Conservation (phyloP, 2,888 invertebrate genomes). For the Lasioglossum villosulum region DNA sequence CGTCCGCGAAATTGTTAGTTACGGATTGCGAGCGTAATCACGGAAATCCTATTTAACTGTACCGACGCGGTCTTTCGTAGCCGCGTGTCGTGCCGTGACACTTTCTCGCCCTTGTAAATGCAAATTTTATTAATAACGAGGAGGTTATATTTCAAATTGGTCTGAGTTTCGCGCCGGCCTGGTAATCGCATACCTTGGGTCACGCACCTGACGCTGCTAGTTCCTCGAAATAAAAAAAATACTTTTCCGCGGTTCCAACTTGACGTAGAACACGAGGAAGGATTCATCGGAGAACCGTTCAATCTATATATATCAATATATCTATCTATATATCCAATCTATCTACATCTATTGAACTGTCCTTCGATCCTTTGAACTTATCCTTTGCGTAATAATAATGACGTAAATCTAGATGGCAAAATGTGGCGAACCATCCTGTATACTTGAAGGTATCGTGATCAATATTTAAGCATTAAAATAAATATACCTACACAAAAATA, state of each 20-base stretch:
- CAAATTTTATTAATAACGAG: slow-evolving; percentile 82
- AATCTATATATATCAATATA: no score
- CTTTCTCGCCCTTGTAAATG: slow-evolving; percentile 82
- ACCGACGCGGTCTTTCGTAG: slow-evolving; percentile 59
- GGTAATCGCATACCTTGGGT: slow-evolving; percentile 75
- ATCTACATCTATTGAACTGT: no score
- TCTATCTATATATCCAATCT: no score
- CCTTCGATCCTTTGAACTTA: no score
- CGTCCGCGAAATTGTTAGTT: slow-evolving; percentile 54
- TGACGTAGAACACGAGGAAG: background rate
- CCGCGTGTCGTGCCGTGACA: slow-evolving; percentile 72
- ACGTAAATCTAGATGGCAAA: no score
- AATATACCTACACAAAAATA: no score
- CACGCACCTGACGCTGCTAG: slow-evolving; percentile 72
- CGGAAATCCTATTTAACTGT: slow-evolving; percentile 64
- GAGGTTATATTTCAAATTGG: slow-evolving; percentile 78
- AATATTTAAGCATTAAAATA: no score
- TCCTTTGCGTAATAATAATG: no score
- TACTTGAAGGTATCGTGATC: background rate
- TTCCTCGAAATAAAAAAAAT: slow-evolving; percentile 42
- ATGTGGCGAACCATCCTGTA: no score
- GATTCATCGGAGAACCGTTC: background rate
- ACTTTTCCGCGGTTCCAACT: slow-evolving; percentile 39
- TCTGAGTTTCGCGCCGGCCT: slow-evolving; percentile 75
- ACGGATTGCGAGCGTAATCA: slow-evolving; percentile 53